Conservation (phyloP, 2,888 invertebrate species). For the Sinotaia quadrata region DNA sequence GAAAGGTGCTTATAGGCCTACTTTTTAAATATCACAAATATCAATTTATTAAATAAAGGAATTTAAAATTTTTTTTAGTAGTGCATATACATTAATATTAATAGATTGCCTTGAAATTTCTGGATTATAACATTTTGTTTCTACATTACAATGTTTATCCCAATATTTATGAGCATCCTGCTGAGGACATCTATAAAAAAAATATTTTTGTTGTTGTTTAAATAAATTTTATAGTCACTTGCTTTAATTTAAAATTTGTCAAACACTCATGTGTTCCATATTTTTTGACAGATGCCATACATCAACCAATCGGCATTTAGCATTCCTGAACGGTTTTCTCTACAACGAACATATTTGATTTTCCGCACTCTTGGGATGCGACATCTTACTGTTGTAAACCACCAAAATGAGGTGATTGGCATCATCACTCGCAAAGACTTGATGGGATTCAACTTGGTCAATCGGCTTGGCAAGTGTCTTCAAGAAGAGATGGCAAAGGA, state of each 20-base stretch:
- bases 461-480: constrained; percentile 55
- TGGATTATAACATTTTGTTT: too few species aligned
- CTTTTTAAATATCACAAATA: too few species aligned
- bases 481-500: background rate
- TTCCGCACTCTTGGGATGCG: constrained; percentile 73
- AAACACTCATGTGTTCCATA: too few species aligned
- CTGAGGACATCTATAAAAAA: background rate
- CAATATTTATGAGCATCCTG: background rate
- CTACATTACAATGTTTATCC: background rate
- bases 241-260: too few species aligned
- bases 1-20: too few species aligned
- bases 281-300: constrained; percentile 69
- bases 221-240: too few species aligned
- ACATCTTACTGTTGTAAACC: constrained; percentile 71
- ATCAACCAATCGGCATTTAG: constrained; percentile 72
- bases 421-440: constrained; percentile 73
- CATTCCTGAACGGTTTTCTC: constrained; percentile 70
- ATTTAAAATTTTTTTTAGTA: too few species aligned
- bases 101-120: too few species aligned
- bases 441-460: constrained; percentile 72
- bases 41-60: too few species aligned
- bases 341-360: constrained; percentile 71
- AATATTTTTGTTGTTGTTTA: constrained; percentile 1
- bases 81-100: too few species aligned
- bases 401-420: constrained; percentile 69